Base-by-base conservation (phyloP, 2,888 invertebrate species). In the Andrena chrysosceles region DNA sequence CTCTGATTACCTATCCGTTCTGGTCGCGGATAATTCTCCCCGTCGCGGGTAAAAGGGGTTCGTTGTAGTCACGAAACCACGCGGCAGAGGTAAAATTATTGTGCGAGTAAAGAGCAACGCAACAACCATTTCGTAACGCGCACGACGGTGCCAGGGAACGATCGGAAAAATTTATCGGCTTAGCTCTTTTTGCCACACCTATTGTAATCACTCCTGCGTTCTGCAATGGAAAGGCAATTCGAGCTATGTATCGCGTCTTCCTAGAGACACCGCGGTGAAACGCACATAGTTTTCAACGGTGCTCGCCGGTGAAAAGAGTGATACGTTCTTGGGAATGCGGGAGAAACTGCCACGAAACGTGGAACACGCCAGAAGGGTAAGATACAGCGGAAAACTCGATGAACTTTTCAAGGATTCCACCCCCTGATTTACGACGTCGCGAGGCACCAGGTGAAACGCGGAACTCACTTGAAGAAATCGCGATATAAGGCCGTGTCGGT, bases 401-500 rank as follows among this genome's bases (percentile, higher is more conserved):
- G 74, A 75, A 83, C 59, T 77, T 76, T 74, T 79, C 72, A 80
- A 71, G 83, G 60, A 85, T 72, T 62, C 54, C 60, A 48, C 35
- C 73, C 66, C 42, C 31, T 85, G 85, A 85, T 85, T 85, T 80
- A 83, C 79, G 83, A 60, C 23, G 59, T 49, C 56, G 67, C 64
- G 20, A 60, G 42, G 16, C 23, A 42, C 63, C 33, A 42, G 64
- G 56, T 69, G 71, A 85, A 81, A 69, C 68, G 56, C 60, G 66
- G 69, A 84, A 74, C 31, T 81, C 23, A 13, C 35, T 69, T 7
- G n/a, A 64, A 52, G 69, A 60, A 68, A 62, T 29, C 13, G 26
- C 13, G 13, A 23, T 29, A 13, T 42, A 33, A 42, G 16, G 42
- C 49, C 48, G 56, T 29, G 49, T 42, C 63, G 35, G 52, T 7